Conservation (phyloP, 2,888 invertebrate species). For the Leptinotarsa rubiginosa region DNA sequence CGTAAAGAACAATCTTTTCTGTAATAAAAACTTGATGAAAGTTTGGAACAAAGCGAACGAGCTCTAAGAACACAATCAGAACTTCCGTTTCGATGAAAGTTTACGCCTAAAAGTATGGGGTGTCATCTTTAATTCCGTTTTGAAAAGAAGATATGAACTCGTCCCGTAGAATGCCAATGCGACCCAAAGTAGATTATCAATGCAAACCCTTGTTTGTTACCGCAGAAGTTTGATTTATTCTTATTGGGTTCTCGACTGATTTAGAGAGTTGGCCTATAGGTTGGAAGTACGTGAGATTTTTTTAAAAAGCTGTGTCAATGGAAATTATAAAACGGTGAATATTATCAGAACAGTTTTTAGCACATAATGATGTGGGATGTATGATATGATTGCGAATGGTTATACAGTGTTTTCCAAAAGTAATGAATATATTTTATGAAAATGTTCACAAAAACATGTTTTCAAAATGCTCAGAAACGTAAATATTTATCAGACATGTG, state of each 20-base stretch:
- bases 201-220: constrained; percentile 51
- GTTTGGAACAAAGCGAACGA: constrained; percentile 46
- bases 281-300: constrained; percentile 17
- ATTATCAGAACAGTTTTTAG: neutral
- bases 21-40: constrained; percentile 43
- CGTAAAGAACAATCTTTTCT: constrained; percentile 36
- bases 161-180: constrained; percentile 54
- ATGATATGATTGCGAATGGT: too few species aligned
- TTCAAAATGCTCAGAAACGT: too few species aligned
- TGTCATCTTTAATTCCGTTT: constrained; percentile 62
- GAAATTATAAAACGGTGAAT: neutral
- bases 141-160: constrained; percentile 51
- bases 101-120: constrained; percentile 54
- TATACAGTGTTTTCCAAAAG: too few species aligned
- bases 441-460: too few species aligned
- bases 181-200: constrained; percentile 56
- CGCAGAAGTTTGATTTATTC: constrained; percentile 58
- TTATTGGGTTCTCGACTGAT: constrained; percentile 40
- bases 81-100: constrained; percentile 59
- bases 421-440: too few species aligned
- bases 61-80: constrained; percentile 58
- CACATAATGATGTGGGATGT: neutral
- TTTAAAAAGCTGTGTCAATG: neutral
- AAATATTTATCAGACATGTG: too few species aligned
- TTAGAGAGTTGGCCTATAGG: constrained; percentile 31